Evolutionary conservation across 2,797 vertebrate species (phyloP).

Genomic region (Heteromormyrus szaboi): DNA sequence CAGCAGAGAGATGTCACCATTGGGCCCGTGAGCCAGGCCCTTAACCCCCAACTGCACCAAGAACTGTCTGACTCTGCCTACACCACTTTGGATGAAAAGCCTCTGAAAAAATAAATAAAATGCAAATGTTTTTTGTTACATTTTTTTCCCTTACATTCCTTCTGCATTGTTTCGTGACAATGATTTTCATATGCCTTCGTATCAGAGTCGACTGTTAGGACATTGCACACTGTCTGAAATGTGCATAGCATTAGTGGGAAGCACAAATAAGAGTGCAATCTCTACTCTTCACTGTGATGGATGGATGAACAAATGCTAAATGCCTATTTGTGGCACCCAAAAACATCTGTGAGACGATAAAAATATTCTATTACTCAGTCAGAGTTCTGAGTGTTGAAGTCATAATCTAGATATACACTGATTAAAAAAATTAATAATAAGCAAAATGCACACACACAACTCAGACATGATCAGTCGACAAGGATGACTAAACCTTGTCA

Average conservation of each 20-base stretch:
- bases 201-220: not conserved
- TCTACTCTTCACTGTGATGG: not conserved
- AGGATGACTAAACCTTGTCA: slow-evolving; percentile 49
- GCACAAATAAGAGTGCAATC: not conserved
- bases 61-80: not conserved
- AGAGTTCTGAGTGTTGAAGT: not conserved
- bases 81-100: not conserved
- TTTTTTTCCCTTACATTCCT: not conserved
- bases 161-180: not conserved
- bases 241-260: not conserved
- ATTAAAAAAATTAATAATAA: not conserved
- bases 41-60: not conserved
- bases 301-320: not conserved
- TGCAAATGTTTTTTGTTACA: not conserved
- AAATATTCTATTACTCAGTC: not conserved
- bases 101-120: not conserved
- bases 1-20: not conserved
- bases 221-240: not conserved
- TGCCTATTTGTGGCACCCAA: not conserved
- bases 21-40: not conserved
- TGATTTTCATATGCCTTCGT: not conserved
- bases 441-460: not conserved
- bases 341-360: not conserved
- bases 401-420: not conserved
- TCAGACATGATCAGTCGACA: not conserved